A percentile compares a stretch with the other conserved stretches of the same genome.
Conservation (phyloP, 2,888 invertebrate species). For the Agrotis segetum region DNA sequence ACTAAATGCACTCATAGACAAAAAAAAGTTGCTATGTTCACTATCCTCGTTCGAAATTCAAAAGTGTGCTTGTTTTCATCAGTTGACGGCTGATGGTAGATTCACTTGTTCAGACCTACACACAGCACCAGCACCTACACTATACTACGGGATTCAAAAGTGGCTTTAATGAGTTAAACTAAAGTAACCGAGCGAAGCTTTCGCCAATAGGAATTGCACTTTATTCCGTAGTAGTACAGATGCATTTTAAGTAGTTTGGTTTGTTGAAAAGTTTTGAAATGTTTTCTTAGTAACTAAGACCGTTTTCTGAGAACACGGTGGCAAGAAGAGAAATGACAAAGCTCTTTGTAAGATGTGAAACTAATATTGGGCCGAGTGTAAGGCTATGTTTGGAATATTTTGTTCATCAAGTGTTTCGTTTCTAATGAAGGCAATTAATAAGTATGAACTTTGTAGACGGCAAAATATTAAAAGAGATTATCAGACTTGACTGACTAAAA, state of each 20-base stretch:
- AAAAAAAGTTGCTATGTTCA: too few species aligned
- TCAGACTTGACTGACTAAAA: too few species aligned
- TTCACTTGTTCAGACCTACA: conserved; percentile 42
- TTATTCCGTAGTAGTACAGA: conserved; percentile 1
- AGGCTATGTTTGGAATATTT: background rate
- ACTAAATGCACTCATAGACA: too few species aligned
- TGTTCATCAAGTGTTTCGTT: background rate
- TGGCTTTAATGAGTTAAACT: conserved; percentile 54
- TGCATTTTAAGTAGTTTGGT: conserved; percentile 5
- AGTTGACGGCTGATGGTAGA: conserved; percentile 74
- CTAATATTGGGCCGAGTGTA: conserved; percentile 18
- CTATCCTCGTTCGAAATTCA: too few species aligned
- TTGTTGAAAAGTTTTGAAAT: conserved; percentile 35
- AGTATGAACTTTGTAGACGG: too few species aligned
- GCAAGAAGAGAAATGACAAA: conserved; percentile 22
- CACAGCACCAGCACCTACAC: conserved; percentile 30
- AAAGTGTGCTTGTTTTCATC: conserved; percentile 76
- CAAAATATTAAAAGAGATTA: too few species aligned
- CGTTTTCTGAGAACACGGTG: conserved; percentile 30
- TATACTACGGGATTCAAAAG: conserved; percentile 52
- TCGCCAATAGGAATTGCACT: conserved; percentile 11
- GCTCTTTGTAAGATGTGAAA: conserved; percentile 28
- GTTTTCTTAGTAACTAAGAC: conserved; percentile 34
- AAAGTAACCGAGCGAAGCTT: background rate
- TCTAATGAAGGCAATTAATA: background rate